A percentile compares a stretch with the other conserved stretches of the same genome.
phyloP scores from a whole-genome alignment of 2,888 invertebrate genomes.

The Agrypnus murinus region DNA sequence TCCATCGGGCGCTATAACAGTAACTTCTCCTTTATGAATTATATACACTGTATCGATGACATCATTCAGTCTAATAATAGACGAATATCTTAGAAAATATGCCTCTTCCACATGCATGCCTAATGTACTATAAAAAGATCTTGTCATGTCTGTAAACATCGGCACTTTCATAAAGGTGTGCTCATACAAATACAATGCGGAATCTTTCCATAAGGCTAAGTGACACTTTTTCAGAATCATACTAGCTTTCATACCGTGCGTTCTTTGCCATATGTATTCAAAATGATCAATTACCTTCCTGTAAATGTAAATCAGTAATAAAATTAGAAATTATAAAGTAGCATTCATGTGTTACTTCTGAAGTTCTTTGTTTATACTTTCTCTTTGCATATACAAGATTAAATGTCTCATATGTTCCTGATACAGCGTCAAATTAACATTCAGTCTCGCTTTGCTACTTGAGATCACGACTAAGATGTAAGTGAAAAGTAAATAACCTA shows the following conservation, averaged over 20 bases:
- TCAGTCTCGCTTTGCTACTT: slow-evolving; percentile 55
- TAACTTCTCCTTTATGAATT: slow-evolving; percentile 56
- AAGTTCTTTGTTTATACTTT: slow-evolving; percentile 51
- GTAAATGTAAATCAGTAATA: slow-evolving; percentile 25
- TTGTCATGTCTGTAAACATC: slow-evolving; percentile 53
- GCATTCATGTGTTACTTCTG: no score
- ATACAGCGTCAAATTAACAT: slow-evolving; percentile 56
- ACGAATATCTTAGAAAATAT: slow-evolving; percentile 53
- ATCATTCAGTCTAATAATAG: slow-evolving; percentile 57
- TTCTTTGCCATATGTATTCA: slow-evolving; percentile 58
- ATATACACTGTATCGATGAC: slow-evolving; percentile 56
- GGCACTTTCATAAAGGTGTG: slow-evolving; percentile 54
- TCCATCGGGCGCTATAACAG: slow-evolving; percentile 55
- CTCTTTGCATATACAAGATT: slow-evolving; percentile 55
- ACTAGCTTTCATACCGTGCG: slow-evolving; percentile 56
- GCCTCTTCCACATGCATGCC: slow-evolving; percentile 53
- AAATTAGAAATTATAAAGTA: no score
- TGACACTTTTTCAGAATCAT: slow-evolving; percentile 56
- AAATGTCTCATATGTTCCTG: slow-evolving; percentile 58
- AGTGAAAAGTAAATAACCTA: slow-evolving; percentile 59
- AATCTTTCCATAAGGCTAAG: slow-evolving; percentile 54
- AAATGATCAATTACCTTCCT: slow-evolving; percentile 58
- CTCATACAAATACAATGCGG: slow-evolving; percentile 56
- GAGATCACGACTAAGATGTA: slow-evolving; percentile 58
- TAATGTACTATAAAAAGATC: slow-evolving; percentile 54